Evolutionary conservation across 2,113 vertebrate species (phyloP), one percentile per base, ranked within the genome.

Genomic region (Phyllopteryx taeniolatus): DNA sequence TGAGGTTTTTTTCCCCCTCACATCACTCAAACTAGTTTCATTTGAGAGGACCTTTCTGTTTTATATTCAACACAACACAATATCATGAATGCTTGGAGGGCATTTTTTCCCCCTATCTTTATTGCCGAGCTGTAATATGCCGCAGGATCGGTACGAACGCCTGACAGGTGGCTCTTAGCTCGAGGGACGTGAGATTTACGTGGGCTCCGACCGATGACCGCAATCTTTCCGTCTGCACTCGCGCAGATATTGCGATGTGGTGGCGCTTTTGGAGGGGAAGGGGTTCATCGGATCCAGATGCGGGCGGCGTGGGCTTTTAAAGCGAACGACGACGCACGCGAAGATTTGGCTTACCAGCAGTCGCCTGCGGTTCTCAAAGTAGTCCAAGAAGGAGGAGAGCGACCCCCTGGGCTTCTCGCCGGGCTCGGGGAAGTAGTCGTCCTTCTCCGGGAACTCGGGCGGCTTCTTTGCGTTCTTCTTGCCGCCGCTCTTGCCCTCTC

Each of bases 281-380:
- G 31, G 61, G 35, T 63, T 63, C n/a, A 13, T 39, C 17, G 35
- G 61, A 63, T 43, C 35, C 61, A 43, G 61, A 63, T 61, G 9
- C 42, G 20, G 20, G 35, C 33, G 42, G 20, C 9, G 15, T 20
- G 3, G 35, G 35, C 33, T 43, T 20, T 39, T 39, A 35, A 39
- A 19, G 15, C 19, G 19, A 4, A 19, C 11, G 27, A 27, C 42
- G 61, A n/a, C 5, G 17, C 31, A 61, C 33, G 8, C 20, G 15
- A 51, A 3, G 49, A 33, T 49, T 74, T 69, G 82, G 95, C 97
- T 98, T 91, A 99, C 97, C 73, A 99, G 90, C 43, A 99, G 93
- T 12, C 98, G 89, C 70, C 98, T 93, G 85, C 93, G 95, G 91
- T 93, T 96, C 89, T 98, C 96, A 88, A 99, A 98, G 87, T 96